Evolutionary conservation across 1,140 invertebrate species (phyloP).

Genomic region (Chelonus insularis): DNA sequence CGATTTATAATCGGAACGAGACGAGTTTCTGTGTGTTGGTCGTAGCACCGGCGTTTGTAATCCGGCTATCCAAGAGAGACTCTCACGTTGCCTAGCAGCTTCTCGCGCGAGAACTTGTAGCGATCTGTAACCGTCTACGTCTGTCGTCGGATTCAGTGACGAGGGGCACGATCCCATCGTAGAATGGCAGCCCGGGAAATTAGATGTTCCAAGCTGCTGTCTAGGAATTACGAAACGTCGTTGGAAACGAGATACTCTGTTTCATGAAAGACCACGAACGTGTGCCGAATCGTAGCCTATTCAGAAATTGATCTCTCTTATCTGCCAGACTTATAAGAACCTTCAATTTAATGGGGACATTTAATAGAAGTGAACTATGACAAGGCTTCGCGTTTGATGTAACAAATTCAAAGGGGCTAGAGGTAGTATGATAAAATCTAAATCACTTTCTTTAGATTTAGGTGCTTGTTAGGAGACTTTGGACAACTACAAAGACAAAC

Average conservation of each 20-base stretch:
- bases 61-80: not conserved
- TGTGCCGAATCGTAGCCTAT: constrained; percentile 1
- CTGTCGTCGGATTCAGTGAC: constrained; percentile 27
- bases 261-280: constrained; percentile 23
- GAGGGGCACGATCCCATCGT: constrained; percentile 24
- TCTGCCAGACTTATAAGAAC: no score
- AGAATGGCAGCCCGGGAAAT: constrained; percentile 45
- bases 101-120: constrained; percentile 15
- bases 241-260: not conserved
- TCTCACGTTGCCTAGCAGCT: not conserved
- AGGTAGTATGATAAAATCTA: no score
- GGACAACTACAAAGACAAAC: no score
- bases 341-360: no score
- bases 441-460: no score
- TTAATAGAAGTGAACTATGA: no score
- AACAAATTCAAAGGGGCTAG: no score
- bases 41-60: not conserved
- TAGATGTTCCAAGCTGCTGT: constrained; percentile 40
- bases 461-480: no score
- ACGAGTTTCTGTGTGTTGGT: not conserved
- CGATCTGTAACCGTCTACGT: constrained; percentile 40
- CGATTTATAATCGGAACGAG: constrained; percentile 20
- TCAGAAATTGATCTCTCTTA: no score
- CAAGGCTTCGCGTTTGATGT: no score
- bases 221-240: constrained; percentile 44